Evolutionary conservation across 2,797 vertebrate species (phyloP).

Genomic region (Gadopsis bispinosus): DNA sequence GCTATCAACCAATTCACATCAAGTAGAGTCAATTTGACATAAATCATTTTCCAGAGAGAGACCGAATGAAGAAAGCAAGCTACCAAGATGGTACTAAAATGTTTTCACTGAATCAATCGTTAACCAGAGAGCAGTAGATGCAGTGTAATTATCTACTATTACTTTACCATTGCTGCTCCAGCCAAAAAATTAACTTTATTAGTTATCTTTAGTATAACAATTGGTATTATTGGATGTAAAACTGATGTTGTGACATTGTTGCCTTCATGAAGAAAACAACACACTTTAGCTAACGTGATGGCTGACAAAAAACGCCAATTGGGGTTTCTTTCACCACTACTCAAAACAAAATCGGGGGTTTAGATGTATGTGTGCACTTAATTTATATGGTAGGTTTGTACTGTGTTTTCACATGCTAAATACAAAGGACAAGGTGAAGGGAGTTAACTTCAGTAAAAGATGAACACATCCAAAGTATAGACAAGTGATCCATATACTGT

Average conservation of each 20-base stretch:
- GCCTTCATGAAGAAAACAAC: background rate
- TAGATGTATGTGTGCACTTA: background rate
- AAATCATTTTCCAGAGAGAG: slow-evolving; percentile 29
- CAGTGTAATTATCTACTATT: slow-evolving; percentile 14
- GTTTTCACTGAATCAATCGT: slow-evolving; percentile 25
- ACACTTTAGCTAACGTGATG: background rate
- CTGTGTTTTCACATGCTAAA: background rate
- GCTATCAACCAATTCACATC: slow-evolving; percentile 57
- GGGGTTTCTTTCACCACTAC: background rate
- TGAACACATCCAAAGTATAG: slow-evolving; percentile 4
- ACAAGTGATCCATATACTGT: background rate
- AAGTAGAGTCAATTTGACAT: slow-evolving; percentile 51
- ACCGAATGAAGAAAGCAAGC: slow-evolving; percentile 30
- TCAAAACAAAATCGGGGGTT: background rate
- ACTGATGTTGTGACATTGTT: background rate
- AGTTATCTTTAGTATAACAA: background rate
- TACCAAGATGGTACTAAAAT: slow-evolving; percentile 10
- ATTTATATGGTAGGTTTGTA: background rate
- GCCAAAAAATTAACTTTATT: background rate
- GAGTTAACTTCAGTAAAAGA: background rate
- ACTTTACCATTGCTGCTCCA: background rate
- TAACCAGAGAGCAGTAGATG: slow-evolving; percentile 6
- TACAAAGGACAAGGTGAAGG: background rate
- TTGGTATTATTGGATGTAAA: background rate
- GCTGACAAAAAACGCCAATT: too few relatives aligned